Percentiles rank a stretch among this genome's conserved stretches.
Conservation (phyloP, 1,140 invertebrate species). For the Pentalonia nigronervosa region DNA sequence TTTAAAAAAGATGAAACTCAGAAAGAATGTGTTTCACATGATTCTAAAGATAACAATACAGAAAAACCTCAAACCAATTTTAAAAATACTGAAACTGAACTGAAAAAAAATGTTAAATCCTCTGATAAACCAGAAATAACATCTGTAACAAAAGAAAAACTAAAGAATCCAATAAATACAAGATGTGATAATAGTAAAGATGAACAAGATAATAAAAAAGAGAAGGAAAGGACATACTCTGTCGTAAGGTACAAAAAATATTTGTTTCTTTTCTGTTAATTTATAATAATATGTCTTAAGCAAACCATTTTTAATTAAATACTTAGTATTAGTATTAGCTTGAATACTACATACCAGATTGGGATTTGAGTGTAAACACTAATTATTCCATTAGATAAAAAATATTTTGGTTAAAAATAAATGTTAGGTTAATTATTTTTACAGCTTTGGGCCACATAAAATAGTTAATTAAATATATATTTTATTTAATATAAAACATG, state of each 20-base stretch:
- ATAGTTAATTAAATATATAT: neutral
- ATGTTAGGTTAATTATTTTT: neutral
- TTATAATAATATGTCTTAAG: neutral
- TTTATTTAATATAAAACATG: neutral
- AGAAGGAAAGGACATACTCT: slow-evolving; percentile 34
- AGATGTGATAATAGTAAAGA: neutral
- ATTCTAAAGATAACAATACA: neutral
- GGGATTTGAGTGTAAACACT: no score
- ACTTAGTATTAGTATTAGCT: neutral
- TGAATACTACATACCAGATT: no score
- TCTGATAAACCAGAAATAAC: neutral
- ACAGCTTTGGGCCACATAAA: neutral
- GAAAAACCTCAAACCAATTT: neutral
- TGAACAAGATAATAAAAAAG: neutral
- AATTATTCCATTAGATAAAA: neutral
- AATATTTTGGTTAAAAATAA: neutral
- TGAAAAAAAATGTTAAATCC: neutral
- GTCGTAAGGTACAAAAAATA: neutral
- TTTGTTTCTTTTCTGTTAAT: neutral
- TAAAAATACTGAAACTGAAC: slow-evolving; percentile 12
- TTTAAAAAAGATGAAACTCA: neutral
- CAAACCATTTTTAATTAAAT: neutral
- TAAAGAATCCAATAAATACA: neutral
- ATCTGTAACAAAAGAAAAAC: neutral
- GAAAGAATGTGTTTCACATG: neutral